A percentile compares a stretch with the other conserved stretches of the same genome.
Conservation (phyloP, 2,113 vertebrate species). For the Periophthalmus modestus region DNA sequence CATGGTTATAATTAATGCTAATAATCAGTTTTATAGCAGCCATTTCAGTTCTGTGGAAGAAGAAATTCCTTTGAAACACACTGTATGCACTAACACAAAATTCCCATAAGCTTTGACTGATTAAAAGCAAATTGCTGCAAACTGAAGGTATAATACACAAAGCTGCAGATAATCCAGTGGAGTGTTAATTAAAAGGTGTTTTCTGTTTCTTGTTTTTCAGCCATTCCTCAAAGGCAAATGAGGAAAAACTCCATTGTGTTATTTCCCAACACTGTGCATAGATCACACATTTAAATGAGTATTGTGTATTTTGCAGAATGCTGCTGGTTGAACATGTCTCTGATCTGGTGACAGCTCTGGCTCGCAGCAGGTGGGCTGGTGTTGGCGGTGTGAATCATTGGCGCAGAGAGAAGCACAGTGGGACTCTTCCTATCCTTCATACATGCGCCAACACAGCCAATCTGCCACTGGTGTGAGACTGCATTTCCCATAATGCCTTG, state of each 20-base stretch:
- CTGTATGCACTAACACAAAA: neutral
- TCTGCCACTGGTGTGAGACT: slow-evolving; percentile 60
- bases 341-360: slow-evolving; percentile 31
- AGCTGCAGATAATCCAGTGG: neutral
- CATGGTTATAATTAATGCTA: slow-evolving; percentile 7
- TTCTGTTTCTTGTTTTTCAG: neutral
- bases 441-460: slow-evolving; percentile 70
- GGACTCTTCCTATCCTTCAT: slow-evolving; percentile 63
- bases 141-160: neutral
- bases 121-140: neutral
- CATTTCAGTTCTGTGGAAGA: neutral
- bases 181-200: slow-evolving; percentile 3
- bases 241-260: neutral
- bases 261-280: neutral
- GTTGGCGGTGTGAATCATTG: slow-evolving; percentile 47
- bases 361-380: slow-evolving; percentile 29
- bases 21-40: neutral
- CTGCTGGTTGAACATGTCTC: neutral
- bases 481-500: slow-evolving; percentile 28
- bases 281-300: neutral
- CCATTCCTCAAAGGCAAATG: neutral
- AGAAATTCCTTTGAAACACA: neutral
- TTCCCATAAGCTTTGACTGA: slow-evolving; percentile 1
- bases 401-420: slow-evolving; percentile 52
- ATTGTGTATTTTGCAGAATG: neutral